Base-by-base conservation (phyloP, 2,888 invertebrate species). In the Lingula anatina region DNA sequence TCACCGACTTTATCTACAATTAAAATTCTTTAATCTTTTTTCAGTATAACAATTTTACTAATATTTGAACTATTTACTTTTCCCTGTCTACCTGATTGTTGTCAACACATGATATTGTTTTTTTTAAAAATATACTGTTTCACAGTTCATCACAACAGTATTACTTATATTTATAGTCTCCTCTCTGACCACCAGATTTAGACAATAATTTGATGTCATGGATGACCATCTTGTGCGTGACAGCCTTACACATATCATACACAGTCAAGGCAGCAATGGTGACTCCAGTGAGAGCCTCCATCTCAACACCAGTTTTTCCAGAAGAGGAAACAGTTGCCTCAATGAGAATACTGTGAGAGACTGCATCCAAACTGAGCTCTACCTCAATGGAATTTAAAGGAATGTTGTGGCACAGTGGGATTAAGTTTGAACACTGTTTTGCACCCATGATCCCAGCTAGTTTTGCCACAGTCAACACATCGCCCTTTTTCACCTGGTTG, bases 221-320 rank as follows among this genome's bases (percentile, higher is more conserved):
- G 65, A 96, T 88, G 50, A 81, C 76, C 76, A 95, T 91, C 57
- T 82, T 80, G 62, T 86, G 78, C 61, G 86, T 88, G 25, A 91
- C 87, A 2, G 94, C 86, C 80, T 99, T 99, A 76, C 96, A 95
- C 99, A 99, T 99, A 78, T 99, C 99, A 78, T 97, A 99, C 27
- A 99, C 84, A 3, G 96, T 89, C 36, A 99, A 81, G 5, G 95
- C 90, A 4, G 96, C 89, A 44, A 95, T 81, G 38, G 88, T 83
- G 44, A 86, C 91, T 7, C 92, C 95, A 5, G 87, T 89, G 48
- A 99, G 79, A 27, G 97, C 97, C 80, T 99, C 99, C 96, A 99
- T 99, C 82, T 99, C 99, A 0, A 92, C 93, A 0, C 96, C 96
- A 0, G 96, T 96, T 50, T 64, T 57, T 2, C 71, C 70, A 25